Percentiles rank a stretch among this genome's conserved stretches.
These are phyloP conservation scores for Zoanthus sansibaricus DNA, from an alignment of 92 coral and sea anemone species.

Conservation along the genomic window DNA sequence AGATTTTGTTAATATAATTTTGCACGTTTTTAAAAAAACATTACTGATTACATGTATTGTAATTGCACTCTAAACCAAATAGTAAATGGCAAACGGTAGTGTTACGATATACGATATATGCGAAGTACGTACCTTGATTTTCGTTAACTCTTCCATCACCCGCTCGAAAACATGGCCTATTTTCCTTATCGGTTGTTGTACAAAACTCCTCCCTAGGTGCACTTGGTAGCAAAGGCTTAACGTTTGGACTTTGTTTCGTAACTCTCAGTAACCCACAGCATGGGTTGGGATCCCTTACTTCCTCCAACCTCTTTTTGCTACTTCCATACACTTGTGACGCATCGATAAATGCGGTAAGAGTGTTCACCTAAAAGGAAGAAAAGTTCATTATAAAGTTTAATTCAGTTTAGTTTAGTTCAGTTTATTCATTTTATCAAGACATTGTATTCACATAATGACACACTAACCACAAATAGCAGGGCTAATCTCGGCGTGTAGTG, in stretches of 20 bases:
- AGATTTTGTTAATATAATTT: too few relatives aligned
- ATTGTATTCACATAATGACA: too few relatives aligned
- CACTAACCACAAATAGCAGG: too few relatives aligned
- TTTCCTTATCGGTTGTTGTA: background rate
- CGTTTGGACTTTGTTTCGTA: background rate
- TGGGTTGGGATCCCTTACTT: slow-evolving; percentile 40
- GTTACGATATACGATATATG: background rate
- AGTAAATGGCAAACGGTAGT: background rate
- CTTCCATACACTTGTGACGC: slow-evolving; percentile 77
- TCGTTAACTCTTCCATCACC: slow-evolving; percentile 76
- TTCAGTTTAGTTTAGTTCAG: too few relatives aligned
- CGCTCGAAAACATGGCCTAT: slow-evolving; percentile 56
- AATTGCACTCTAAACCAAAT: too few relatives aligned
- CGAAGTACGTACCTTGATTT: slow-evolving; percentile 45
- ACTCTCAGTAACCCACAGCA: slow-evolving; percentile 41
- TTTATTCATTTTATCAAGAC: too few relatives aligned
- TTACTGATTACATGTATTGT: too few relatives aligned
- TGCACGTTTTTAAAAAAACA: too few relatives aligned
- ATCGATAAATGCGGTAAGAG: slow-evolving; percentile 70
- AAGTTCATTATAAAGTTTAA: too few relatives aligned
- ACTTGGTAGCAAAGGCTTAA: slow-evolving; percentile 43
- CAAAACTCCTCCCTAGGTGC: slow-evolving; percentile 6
- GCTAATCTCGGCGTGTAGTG: too few relatives aligned
- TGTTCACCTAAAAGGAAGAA: slow-evolving; percentile 8
- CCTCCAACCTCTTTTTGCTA: background rate